Conservation (phyloP, 1,140 invertebrate genomes). For the Ditylenchus dipsaci region DNA sequence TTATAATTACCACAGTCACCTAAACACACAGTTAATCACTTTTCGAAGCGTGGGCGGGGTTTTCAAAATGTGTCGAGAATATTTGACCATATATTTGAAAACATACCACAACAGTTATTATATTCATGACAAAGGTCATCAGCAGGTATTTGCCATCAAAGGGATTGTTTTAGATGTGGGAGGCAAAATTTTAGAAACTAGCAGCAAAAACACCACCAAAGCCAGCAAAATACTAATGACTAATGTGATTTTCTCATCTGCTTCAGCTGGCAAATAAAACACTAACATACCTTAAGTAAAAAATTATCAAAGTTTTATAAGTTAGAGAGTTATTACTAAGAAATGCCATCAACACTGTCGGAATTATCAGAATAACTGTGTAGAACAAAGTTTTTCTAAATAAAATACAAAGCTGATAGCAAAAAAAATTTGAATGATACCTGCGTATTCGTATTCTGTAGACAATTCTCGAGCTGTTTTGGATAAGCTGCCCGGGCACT, state of each 20-base stretch:
- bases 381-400: slow-evolving; percentile 16
- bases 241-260: slow-evolving; percentile 78
- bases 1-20: slow-evolving; percentile 93
- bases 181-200: slow-evolving; percentile 95
- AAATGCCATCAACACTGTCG: slow-evolving; percentile 74
- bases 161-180: slow-evolving; percentile 89
- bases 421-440: slow-evolving; percentile 10
- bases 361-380: slow-evolving; percentile 19
- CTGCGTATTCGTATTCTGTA: slow-evolving; percentile 52
- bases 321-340: too few relatives aligned
- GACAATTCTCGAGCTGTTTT: slow-evolving; percentile 49
- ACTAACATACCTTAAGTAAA: too few relatives aligned
- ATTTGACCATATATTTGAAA: background rate
- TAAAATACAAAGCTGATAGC: slow-evolving; percentile 9
- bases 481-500: slow-evolving; percentile 74
- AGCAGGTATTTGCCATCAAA: slow-evolving; percentile 92
- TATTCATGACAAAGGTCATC: slow-evolving; percentile 99
- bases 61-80: too few relatives aligned
- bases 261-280: slow-evolving; percentile 83
- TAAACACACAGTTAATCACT: slow-evolving; percentile 6
- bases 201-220: slow-evolving; percentile 92
- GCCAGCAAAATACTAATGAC: slow-evolving; percentile 97
- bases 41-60: too few relatives aligned
- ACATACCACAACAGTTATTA: slow-evolving; percentile 94
- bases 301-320: too few relatives aligned